These are phyloP conservation scores for Argopecten irradians DNA, from an alignment of 1,140 invertebrate species.

Conservation along the genomic window DNA sequence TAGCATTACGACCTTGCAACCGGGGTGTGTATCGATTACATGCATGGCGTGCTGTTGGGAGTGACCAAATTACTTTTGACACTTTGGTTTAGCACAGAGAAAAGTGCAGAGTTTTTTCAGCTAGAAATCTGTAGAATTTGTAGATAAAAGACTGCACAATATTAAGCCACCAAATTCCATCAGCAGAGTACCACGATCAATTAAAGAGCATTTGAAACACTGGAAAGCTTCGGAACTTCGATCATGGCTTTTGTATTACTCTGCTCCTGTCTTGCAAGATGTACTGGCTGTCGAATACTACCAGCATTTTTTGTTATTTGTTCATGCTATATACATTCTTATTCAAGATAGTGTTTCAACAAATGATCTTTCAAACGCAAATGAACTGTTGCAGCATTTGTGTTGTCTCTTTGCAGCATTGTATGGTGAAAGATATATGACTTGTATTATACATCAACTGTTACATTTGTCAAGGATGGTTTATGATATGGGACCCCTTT, in stretches of 20 bases:
- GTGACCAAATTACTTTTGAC: constrained; percentile 46
- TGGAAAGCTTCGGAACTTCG: constrained; percentile 46
- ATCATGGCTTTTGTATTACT: constrained; percentile 43
- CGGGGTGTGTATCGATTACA: constrained; percentile 46
- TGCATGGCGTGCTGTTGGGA: constrained; percentile 54
- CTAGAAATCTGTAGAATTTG: constrained; percentile 27
- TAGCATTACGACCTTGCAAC: constrained; percentile 28
- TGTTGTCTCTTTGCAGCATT: constrained; percentile 35
- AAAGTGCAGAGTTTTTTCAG: constrained; percentile 38
- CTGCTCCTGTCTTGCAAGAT: constrained; percentile 36
- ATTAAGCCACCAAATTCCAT: constrained; percentile 36
- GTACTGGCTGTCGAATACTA: constrained; percentile 24
- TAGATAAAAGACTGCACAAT: constrained; percentile 27
- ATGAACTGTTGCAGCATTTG: constrained; percentile 42
- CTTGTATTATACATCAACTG: constrained; percentile 47
- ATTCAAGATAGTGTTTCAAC: constrained; percentile 32
- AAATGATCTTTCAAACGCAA: neutral
- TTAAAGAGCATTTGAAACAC: constrained; percentile 31
- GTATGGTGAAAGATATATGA: constrained; percentile 46
- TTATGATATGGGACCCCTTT: constrained; percentile 50
- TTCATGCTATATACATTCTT: constrained; percentile 46
- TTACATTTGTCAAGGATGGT: constrained; percentile 44
- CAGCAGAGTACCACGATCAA: constrained; percentile 20
- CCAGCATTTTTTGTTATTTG: constrained; percentile 42
- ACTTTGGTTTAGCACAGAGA: constrained; percentile 30